These are phyloP conservation scores for Yponomeuta plumbellus DNA, from an alignment of 2,888 invertebrate genomes.

Conservation along the genomic window DNA sequence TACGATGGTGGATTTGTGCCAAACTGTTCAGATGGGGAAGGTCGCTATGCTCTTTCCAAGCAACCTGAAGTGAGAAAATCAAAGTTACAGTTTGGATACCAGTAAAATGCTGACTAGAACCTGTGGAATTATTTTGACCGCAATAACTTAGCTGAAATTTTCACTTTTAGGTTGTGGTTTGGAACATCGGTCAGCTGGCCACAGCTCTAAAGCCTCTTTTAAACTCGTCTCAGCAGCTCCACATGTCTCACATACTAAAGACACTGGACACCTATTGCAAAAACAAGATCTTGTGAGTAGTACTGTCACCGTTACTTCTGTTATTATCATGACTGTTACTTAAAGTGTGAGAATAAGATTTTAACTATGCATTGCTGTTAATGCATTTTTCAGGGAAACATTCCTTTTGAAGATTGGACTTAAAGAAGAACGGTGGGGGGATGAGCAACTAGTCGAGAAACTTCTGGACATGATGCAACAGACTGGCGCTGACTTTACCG, in stretches of 20 bases:
- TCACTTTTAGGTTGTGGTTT: conserved; percentile 65
- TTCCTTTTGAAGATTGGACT: conserved; percentile 76
- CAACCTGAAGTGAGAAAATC: conserved; percentile 73
- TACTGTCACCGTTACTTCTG: background rate
- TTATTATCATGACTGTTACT: background rate
- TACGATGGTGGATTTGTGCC: conserved; percentile 79
- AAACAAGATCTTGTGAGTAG: conserved; percentile 64
- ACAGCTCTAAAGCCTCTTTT: conserved; percentile 73
- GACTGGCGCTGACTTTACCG: conserved; percentile 80
- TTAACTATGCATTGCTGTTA: no score
- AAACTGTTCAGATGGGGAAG: conserved; percentile 79
- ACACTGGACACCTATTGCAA: conserved; percentile 67
- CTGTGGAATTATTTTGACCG: background rate
- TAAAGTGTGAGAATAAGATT: no score
- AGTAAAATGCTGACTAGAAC: background rate
- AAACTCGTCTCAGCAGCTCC: conserved; percentile 58
- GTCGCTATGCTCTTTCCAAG: conserved; percentile 76
- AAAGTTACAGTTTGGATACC: conserved; percentile 1
- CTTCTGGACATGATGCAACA: conserved; percentile 79
- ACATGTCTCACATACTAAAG: conserved; percentile 62
- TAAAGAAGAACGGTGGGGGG: conserved; percentile 62
- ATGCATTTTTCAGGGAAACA: conserved; percentile 43
- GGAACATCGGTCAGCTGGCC: conserved; percentile 79
- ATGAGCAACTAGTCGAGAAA: conserved; percentile 66
- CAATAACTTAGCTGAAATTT: conserved; percentile 12